phyloP scores from a whole-genome alignment of 2,888 invertebrate species.

The Caradrina clavipalpis region DNA sequence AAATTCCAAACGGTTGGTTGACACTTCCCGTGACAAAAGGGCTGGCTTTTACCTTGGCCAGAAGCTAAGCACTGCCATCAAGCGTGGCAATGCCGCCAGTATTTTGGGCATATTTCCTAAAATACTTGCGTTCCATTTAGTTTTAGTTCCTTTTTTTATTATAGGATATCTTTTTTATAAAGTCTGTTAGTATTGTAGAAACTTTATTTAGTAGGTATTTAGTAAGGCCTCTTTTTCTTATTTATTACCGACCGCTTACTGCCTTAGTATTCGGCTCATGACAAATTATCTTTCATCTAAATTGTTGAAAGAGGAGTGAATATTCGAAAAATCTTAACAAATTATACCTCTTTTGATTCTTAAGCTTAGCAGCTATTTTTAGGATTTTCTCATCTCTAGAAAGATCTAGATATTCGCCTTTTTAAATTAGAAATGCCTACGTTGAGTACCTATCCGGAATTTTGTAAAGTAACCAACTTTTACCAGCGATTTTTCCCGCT shows the following conservation, averaged over 20 bases:
- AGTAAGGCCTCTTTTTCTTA: neutral
- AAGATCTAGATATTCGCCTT: neutral
- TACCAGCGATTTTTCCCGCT: no score
- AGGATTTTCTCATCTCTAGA: neutral
- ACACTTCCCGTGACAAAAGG: no score
- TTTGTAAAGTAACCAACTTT: neutral
- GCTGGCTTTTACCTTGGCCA: no score
- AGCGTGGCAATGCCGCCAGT: no score
- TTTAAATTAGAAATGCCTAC: neutral
- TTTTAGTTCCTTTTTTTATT: no score
- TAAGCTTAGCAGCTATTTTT: neutral
- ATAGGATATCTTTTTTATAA: no score
- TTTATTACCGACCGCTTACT: neutral
- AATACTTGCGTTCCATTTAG: no score
- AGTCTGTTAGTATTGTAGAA: no score
- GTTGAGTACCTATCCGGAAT: neutral
- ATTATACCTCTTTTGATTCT: neutral
- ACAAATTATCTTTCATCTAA: neutral
- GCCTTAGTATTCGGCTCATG: neutral
- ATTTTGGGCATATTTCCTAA: no score
- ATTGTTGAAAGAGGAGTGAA: neutral
- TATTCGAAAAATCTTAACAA: constrained; percentile 4
- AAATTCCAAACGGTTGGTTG: no score
- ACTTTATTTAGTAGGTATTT: neutral
- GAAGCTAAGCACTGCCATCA: no score